Base-by-base conservation (phyloP, 2,888 invertebrate genomes). In the Pandemis heparana region DNA sequence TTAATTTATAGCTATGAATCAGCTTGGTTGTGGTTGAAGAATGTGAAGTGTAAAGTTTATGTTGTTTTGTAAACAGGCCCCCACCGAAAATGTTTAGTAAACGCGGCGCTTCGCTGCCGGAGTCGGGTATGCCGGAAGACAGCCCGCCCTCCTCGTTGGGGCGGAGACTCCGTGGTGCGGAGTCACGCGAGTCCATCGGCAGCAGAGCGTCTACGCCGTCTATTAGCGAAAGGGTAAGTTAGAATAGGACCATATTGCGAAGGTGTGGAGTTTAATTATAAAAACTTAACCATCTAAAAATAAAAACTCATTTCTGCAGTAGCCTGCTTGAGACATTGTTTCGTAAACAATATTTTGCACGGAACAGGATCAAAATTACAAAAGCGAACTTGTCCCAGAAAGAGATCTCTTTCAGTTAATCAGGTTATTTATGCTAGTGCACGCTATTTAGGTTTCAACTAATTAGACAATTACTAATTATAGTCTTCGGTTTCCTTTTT, bases 71-170 rank as follows among this genome's bases (percentile, higher is more conserved):
- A 41, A 62, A 8, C 79, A 96, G 96, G 83, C 96, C 96, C 74
- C 96, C 96, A 84, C 96, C 96, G 78, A 96, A 96, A 92, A 95
- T 95, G 84, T 95, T 96, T 85, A 92, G 88, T 80, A 94, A 94
- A 82, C 92, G 96, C 62, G 95, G 95, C 64, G 92, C 92, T 12
- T 94, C 95, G 1, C 82, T 95, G 74, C 96, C 96, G 18, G 96
- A 96, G 80, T 92, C 95, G 41, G 95, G 95, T 18, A 86, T 95
- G 70, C 88, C 94, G 65, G 94, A 94, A 74, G 95, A 95, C 77
- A 94, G 94, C 75, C 95, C 95, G 23, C 95, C 95, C 0, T 93
- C 95, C 0, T 94, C 94, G 0, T 78, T 95, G 61, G 91, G 92
- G 43, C 86, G 94, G 63, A 87, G 89, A 77, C 85, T 94, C 56